Evolutionary conservation across 1,140 invertebrate species (phyloP).

Genomic region (Diorhabda elongata): DNA sequence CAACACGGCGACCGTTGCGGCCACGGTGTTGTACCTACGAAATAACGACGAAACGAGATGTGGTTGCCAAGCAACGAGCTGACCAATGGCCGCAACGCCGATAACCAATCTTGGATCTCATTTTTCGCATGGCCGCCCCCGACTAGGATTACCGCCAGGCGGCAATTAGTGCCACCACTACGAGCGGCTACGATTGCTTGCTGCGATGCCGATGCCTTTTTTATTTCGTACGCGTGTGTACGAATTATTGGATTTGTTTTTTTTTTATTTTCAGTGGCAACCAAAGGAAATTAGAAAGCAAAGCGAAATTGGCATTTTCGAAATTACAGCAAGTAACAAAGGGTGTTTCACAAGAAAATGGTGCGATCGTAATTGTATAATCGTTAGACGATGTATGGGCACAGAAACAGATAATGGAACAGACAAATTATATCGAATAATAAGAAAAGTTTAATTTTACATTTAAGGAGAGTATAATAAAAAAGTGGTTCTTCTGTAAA

Average conservation of each 20-base stretch:
- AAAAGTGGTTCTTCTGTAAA: no score
- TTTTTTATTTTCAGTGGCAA: neutral
- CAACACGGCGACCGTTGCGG: neutral
- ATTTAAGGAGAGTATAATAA: no score
- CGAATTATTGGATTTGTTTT: neutral
- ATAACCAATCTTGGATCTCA: constrained; percentile 48
- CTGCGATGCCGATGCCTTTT: neutral
- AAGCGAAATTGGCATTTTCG: neutral
- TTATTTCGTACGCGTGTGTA: neutral
- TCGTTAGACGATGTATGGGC: no score
- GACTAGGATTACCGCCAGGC: constrained; percentile 26
- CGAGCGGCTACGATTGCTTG: neutral
- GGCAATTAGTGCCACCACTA: constrained; percentile 25
- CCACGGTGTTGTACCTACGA: neutral
- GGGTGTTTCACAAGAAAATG: no score
- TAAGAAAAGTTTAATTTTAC: no score
- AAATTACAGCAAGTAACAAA: neutral
- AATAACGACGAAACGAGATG: constrained; percentile 26
- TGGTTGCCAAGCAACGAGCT: constrained; percentile 39
- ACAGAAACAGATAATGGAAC: no score
- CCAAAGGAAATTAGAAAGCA: neutral
- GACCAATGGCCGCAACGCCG: constrained; percentile 42
- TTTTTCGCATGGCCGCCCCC: constrained; percentile 44
- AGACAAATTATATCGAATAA: no score
- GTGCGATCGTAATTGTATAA: no score